Evolutionary conservation across 2,888 invertebrate species (phyloP), one percentile per base, ranked within the genome.

Genomic region (Dasysyrphus tricinctus): DNA sequence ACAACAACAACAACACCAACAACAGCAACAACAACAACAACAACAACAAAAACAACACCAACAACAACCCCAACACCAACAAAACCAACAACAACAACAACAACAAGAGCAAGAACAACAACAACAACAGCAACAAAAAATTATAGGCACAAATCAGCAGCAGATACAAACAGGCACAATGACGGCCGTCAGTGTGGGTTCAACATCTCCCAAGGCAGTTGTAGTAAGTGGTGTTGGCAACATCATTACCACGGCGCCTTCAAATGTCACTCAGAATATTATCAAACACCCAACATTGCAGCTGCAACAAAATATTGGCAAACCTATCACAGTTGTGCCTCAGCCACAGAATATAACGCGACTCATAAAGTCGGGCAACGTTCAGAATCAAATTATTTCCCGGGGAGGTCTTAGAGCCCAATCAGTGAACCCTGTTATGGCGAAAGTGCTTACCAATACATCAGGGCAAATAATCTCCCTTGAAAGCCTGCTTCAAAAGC

Each of bases 361-460:
- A 6, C 86, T 90, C 9, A 83, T 90, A 14, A 90, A 90, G 57
- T 86, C 89, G 0, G 76, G 73, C 6, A 78, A 79, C 3, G 73
- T 79, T 4, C 80, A 82, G 32, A 88, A 80, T 37, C 88, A 88
- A 59, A 86, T 78, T 14, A 81, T 80, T 9, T 85, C 88, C 3
- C 78, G 81, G 3, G 70, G 81, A 14, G 88, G 88, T 8, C 59
- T 88, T 5, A 72, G 88, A 32, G 79, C 88, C 8, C 88, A 88
- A 61, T 34, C 83, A 3, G 61, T 77, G 29, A 88, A 88, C 42
- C 95, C 95, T 5, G 94, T 96, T 37, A 94, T 96, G 49, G 96
- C 96, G 0, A 96, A 96, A 91, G 94, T 96, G 19, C 92, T 96
- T 32, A 96, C 96, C 7, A 96, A 95, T 90, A 94, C 96, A 57